These are phyloP conservation scores for Sitobion miscanthi DNA, from an alignment of 1,140 invertebrate genomes.

Conservation along the genomic window DNA sequence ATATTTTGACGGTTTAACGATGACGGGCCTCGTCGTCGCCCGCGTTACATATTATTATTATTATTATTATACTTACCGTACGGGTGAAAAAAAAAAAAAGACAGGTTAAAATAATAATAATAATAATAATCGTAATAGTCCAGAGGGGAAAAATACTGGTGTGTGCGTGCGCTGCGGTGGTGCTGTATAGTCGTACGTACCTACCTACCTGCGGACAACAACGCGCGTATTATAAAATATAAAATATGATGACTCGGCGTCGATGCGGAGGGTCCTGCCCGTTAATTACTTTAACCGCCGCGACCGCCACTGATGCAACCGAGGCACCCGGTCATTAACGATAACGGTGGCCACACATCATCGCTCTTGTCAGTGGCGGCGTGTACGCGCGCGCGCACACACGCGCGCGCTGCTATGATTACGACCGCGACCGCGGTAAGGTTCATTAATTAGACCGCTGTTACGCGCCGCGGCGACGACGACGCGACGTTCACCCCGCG, in stretches of 20 bases:
- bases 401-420: neutral
- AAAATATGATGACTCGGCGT: conserved; percentile 42
- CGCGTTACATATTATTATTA: neutral
- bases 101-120: conserved; percentile 23
- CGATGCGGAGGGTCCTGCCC: conserved; percentile 44
- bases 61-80: neutral
- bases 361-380: conserved; percentile 20
- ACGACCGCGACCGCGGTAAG: neutral
- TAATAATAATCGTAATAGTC: conserved; percentile 15
- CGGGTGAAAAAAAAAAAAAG: neutral
- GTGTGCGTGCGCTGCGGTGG: no score
- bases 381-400: neutral
- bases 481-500: neutral
- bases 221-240: neutral
- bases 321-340: conserved; percentile 31
- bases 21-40: conserved; percentile 14
- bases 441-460: conserved; percentile 28
- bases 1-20: conserved; percentile 25
- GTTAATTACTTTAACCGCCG: conserved; percentile 45
- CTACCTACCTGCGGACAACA: neutral
- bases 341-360: conserved; percentile 34
- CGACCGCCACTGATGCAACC: neutral
- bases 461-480: neutral
- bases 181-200: neutral
- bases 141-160: conserved; percentile 2